A percentile compares a stretch with the other conserved stretches of the same genome.
Evolutionary conservation across 1,140 invertebrate genomes (phyloP).

Genomic region (Euura lappo): DNA sequence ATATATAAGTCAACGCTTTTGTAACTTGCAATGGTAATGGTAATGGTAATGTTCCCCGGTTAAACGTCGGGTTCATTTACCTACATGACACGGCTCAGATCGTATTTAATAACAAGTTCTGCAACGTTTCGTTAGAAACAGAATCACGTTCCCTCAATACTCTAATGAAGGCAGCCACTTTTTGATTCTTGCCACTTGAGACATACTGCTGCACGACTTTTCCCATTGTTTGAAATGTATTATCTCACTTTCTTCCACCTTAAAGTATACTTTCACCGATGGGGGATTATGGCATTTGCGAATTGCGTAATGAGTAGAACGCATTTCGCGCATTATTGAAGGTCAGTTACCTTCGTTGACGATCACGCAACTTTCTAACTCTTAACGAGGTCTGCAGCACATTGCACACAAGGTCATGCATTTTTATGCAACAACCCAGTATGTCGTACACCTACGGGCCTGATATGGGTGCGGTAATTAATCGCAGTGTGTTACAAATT

Average conservation of each 20-base stretch:
- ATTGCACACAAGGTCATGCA: neutral
- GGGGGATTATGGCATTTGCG: neutral
- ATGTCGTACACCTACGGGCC: neutral
- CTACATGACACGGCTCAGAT: neutral
- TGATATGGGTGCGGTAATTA: no score
- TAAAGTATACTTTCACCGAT: neutral
- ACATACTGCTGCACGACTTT: no score
- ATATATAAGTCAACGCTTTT: neutral
- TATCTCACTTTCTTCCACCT: no score
- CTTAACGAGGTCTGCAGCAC: neutral
- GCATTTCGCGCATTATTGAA: neutral
- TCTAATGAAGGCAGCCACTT: no score
- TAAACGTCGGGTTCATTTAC: neutral
- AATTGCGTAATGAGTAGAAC: neutral
- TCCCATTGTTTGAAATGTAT: no score
- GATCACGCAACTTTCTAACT: conserved; percentile 2
- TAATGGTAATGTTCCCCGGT: neutral
- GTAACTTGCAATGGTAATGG: neutral
- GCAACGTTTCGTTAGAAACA: no score
- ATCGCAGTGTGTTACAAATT: no score
- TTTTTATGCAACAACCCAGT: neutral
- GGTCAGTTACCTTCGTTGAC: neutral
- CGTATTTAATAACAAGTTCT: no score
- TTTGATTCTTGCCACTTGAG: no score
- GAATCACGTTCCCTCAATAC: no score